Base-by-base conservation (phyloP, 2,888 invertebrate genomes). In the Muschampia staudingeri region DNA sequence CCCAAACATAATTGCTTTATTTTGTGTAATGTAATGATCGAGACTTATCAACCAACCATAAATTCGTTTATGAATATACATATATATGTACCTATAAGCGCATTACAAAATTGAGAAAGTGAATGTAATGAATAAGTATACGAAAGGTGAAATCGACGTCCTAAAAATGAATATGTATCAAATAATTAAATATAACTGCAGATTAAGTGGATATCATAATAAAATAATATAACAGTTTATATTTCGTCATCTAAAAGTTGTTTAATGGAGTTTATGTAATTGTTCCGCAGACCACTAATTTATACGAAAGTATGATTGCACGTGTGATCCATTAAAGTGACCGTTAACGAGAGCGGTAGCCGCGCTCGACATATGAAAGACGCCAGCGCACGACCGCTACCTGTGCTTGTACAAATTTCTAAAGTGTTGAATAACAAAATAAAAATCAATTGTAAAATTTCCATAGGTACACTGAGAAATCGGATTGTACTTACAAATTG, bases 281-380 rank as follows among this genome's bases (percentile, higher is more conserved):
- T 83, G 83, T 86, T 89, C 85, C 88, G 84, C 87, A 88, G 87
- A 89, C 90, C 88, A 91, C 87, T 87, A 92, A 92, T 93, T 92
- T 90, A 91, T 89, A 92, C 90, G 91, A 93, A 92, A 93, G 92
- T 92, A 87, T 93, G 93, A 93, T 94, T 93, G 92, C 91, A 92
- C 86, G 88, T 93, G 90, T 92, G 92, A 91, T 93, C 92, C 93
- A 94, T 94, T 94, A 94, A 92, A 88, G 87, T 87, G 88, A 90
- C 85, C 90, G 90, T 92, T 93, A 93, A 92, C 88, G 90, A 92
- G 92, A 93, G 89, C 87, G 88, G 78, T 67, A 76, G 34, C 14
- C 25, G n/a, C 76, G 8, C 79, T 86, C 85, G 87, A 83, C 83
- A 30, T 65, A 89, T 85, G 83, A 86, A 82, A 81, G 80, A 83